Percentiles rank a stretch among this genome's conserved stretches.
These are phyloP conservation scores for Polyergus mexicanus DNA, from an alignment of 1,140 invertebrate genomes.

Conservation along the genomic window DNA sequence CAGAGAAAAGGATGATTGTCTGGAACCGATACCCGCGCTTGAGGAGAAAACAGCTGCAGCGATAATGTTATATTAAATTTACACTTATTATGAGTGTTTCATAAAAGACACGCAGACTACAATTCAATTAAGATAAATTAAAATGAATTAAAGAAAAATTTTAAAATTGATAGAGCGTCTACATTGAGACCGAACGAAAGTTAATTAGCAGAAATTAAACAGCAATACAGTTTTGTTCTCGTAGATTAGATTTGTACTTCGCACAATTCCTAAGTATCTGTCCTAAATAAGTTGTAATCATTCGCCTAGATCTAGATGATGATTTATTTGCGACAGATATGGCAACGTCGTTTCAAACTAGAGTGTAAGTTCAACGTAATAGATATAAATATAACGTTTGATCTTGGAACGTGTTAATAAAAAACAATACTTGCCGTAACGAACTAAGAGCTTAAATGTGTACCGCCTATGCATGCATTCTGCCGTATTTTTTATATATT, in stretches of 20 bases:
- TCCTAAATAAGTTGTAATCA: not conserved
- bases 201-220: slow-evolving; percentile 24
- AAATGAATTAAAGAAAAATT: too few species aligned
- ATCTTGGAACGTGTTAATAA: not conserved
- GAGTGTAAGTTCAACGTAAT: not conserved
- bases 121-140: not conserved
- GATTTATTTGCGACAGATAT: not conserved
- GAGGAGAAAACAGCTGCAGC: slow-evolving; percentile 94
- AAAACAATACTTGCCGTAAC: not conserved
- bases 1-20: slow-evolving; percentile 88
- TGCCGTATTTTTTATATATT: not conserved
- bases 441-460: not conserved
- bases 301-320: not conserved
- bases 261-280: slow-evolving; percentile 63
- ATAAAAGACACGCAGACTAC: not conserved
- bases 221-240: slow-evolving; percentile 5
- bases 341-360: not conserved
- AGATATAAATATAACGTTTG: not conserved
- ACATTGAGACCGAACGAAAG: slow-evolving; percentile 11
- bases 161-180: slow-evolving; percentile 20
- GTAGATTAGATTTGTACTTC: slow-evolving; percentile 14
- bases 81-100: not conserved
- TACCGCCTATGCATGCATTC: not conserved
- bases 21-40: slow-evolving; percentile 89
- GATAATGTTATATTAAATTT: slow-evolving; percentile 92